Conservation (phyloP, 2,797 vertebrate species). For the Cichlasoma orientale region DNA sequence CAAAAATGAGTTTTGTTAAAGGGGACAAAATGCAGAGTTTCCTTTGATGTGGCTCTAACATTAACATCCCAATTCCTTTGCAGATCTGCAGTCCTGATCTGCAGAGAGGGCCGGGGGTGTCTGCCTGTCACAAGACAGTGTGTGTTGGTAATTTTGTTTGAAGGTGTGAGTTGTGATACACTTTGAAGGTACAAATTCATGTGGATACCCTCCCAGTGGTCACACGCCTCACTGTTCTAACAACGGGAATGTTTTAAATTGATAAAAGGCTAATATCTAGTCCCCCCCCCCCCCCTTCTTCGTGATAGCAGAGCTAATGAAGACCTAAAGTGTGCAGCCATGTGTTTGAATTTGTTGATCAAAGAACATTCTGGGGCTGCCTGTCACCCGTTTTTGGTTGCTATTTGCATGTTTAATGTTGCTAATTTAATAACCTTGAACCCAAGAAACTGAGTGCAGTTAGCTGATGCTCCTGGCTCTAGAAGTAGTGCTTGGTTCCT, state of each 20-base stretch:
- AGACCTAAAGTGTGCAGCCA: not conserved
- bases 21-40: not conserved
- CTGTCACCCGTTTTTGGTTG: not conserved
- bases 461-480: not conserved
- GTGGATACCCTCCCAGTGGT: not conserved
- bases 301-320: not conserved
- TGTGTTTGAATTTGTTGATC: not conserved
- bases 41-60: slow-evolving; percentile 1
- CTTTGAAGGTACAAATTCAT: not conserved
- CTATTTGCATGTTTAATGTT: slow-evolving; percentile 1
- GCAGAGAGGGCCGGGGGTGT: not conserved
- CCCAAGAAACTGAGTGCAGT: not conserved
- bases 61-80: not conserved
- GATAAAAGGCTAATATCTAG: not conserved
- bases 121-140: not conserved
- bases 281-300: not conserved
- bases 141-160: not conserved
- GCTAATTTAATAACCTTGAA: not conserved
- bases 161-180: not conserved
- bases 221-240: not conserved
- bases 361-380: not conserved
- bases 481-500: not conserved
- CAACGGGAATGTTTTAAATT: not conserved
- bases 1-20: not conserved
- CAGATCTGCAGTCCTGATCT: not conserved